phyloP scores from a whole-genome alignment of 2,797 vertebrate genomes.

The Monodelphis domestica region DNA sequence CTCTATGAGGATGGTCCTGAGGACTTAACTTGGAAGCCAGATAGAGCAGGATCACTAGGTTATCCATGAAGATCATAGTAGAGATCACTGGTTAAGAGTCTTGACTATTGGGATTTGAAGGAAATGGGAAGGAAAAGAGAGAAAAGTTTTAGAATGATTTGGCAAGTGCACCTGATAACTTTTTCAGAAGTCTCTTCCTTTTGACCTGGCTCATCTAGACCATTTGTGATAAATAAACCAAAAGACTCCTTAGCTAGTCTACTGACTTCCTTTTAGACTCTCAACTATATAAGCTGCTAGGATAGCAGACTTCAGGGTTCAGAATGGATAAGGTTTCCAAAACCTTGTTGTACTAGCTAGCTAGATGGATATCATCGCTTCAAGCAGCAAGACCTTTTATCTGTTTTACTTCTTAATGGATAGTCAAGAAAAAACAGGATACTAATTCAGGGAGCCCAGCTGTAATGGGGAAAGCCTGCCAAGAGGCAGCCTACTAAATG shows the following conservation, averaged over 20 bases:
- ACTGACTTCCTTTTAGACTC: not conserved
- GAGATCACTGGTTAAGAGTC: not conserved
- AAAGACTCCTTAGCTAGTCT: not conserved
- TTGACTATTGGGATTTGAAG: not conserved
- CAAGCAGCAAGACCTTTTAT: not conserved
- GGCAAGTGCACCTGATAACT: not conserved
- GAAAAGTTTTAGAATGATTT: not conserved
- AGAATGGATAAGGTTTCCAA: not conserved
- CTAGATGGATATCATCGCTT: not conserved
- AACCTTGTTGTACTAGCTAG: not conserved
- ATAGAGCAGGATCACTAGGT: not conserved
- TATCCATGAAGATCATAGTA: not conserved
- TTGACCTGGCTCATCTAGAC: too few relatives aligned
- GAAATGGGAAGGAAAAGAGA: not conserved
- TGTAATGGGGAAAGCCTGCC: not conserved
- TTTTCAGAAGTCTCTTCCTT: not conserved
- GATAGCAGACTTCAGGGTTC: not conserved
- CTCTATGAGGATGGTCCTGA: not conserved
- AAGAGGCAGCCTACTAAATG: not conserved
- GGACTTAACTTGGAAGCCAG: not conserved
- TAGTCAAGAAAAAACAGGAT: not conserved
- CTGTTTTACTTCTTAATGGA: not conserved
- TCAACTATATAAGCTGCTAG: not conserved
- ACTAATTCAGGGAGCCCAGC: not conserved
- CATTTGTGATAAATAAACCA: not conserved